Evolutionary conservation across 2,113 vertebrate genomes (phyloP).

Genomic region (Myotis brandtii): DNA sequence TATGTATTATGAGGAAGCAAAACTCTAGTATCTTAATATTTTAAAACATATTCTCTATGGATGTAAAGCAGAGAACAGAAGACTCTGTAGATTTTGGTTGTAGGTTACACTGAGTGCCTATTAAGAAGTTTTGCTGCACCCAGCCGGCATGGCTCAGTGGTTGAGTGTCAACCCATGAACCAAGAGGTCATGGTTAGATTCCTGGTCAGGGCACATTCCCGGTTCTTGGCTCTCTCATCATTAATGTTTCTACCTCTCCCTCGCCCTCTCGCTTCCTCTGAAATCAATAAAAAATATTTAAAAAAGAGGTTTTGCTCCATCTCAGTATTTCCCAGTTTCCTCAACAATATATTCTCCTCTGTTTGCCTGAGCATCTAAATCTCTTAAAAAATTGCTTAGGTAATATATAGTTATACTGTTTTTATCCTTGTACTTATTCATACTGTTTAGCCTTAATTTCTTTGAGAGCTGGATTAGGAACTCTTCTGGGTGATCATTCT

Average conservation of each 20-base stretch:
- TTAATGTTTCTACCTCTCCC: too few species aligned
- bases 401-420: neutral
- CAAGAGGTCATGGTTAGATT: too few species aligned
- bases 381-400: neutral
- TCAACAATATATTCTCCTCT: neutral
- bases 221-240: too few species aligned
- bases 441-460: neutral
- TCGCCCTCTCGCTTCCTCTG: too few species aligned
- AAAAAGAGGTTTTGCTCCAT: neutral
- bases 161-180: too few species aligned
- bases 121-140: neutral
- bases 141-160: too few species aligned
- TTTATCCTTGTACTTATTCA: neutral
- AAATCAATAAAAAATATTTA: too few species aligned
- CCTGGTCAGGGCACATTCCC: too few species aligned
- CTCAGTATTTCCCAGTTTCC: neutral
- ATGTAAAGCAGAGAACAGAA: constrained; percentile 25
- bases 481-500: neutral
- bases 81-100: neutral
- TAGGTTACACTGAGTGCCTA: neutral
- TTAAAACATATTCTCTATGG: neutral
- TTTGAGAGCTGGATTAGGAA: neutral
- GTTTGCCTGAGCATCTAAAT: neutral
- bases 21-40: neutral
- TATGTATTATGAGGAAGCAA: neutral